Evolutionary conservation across 2,888 invertebrate genomes (phyloP).

Genomic region (Zootermopsis nevadensis): DNA sequence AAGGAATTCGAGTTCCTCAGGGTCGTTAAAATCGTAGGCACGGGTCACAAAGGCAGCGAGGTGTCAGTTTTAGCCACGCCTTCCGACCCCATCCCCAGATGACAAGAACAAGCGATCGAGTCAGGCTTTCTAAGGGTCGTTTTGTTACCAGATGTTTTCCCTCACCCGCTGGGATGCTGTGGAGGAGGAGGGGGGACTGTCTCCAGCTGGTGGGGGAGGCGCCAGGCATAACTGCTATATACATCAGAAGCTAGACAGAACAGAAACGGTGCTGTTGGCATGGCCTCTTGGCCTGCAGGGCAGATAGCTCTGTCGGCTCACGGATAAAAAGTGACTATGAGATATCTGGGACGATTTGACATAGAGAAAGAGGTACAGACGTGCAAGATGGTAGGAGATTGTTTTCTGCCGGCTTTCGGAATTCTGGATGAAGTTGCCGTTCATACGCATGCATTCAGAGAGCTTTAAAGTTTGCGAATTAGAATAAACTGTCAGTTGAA

Average conservation of each 20-base stretch:
- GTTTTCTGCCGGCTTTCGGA: no score
- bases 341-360: no score
- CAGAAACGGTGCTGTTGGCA: not conserved
- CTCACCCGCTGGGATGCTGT: constrained; percentile 24
- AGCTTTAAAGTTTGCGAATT: no score
- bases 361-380: no score
- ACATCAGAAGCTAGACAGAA: no score
- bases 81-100: not conserved
- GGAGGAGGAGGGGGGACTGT: not conserved
- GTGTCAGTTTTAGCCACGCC: constrained; percentile 12
- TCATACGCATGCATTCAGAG: no score
- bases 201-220: constrained; percentile 7
- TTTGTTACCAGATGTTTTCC: constrained; percentile 22
- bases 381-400: no score
- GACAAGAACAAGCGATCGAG: not conserved
- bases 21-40: not conserved
- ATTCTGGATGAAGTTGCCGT: no score
- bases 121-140: constrained; percentile 12
- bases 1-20: not conserved
- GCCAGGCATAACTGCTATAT: not conserved
- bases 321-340: not conserved
- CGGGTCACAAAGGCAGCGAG: not conserved
- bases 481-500: no score
- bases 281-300: constrained; percentile 3
- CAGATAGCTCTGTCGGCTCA: constrained; percentile 2